Evolutionary conservation across 2,888 invertebrate genomes (phyloP).

Genomic region (Melinopterus prodromus): DNA sequence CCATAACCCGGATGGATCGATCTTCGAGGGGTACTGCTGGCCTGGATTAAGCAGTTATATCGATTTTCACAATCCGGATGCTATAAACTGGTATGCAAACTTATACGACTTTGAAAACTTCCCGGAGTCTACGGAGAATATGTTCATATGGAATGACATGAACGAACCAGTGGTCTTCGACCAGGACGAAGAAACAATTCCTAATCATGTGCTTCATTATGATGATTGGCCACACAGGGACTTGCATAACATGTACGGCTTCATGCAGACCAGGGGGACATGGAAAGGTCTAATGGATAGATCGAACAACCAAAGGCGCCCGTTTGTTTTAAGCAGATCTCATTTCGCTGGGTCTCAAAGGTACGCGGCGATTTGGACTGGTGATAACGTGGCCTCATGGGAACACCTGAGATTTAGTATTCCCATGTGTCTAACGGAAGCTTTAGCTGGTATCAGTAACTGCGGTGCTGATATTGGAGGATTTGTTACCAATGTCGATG

Average conservation of each 20-base stretch:
- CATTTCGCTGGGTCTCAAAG: constrained; percentile 94
- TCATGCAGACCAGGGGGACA: constrained; percentile 69
- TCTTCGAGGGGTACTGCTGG: constrained; percentile 95
- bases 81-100: constrained; percentile 80
- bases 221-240: constrained; percentile 86
- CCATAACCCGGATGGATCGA: constrained; percentile 84
- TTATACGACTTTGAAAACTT: constrained; percentile 62
- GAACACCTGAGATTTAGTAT: constrained; percentile 82
- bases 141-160: constrained; percentile 99
- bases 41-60: constrained; percentile 93
- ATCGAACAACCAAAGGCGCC: constrained; percentile 74
- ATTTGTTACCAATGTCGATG: constrained; percentile 92
- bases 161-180: constrained; percentile 99
- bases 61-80: constrained; percentile 89
- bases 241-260: constrained; percentile 93
- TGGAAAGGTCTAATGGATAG: constrained; percentile 67
- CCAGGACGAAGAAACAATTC: constrained; percentile 95
- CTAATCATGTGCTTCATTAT: constrained; percentile 86
- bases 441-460: constrained; percentile 86
- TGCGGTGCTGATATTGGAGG: constrained; percentile 97
- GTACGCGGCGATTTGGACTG: constrained; percentile 94
- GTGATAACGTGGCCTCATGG: constrained; percentile 96
- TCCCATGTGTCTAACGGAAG: constrained; percentile 90
- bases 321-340: constrained; percentile 90
- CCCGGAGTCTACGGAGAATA: constrained; percentile 77